A percentile compares a stretch with the other conserved stretches of the same genome.
Evolutionary conservation across 2,797 vertebrate species (phyloP).

Genomic region (Gymnoscopelus braueri): DNA sequence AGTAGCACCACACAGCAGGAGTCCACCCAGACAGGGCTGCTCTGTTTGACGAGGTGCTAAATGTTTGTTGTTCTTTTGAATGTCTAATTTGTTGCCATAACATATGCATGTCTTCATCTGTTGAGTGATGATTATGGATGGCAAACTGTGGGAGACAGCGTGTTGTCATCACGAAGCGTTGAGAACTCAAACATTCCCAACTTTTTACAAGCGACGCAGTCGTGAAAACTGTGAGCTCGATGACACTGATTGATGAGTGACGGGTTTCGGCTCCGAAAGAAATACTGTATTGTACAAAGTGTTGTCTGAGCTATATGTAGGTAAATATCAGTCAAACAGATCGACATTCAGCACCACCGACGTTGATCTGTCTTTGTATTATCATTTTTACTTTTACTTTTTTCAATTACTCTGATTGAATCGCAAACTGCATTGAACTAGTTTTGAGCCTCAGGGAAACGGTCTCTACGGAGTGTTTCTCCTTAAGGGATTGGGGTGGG

Average conservation of each 20-base stretch:
- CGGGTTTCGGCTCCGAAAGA: slow-evolving; percentile 25
- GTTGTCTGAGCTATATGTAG: too few species aligned
- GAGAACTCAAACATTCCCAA: slow-evolving; percentile 50
- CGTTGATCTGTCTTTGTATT: slow-evolving; percentile 29
- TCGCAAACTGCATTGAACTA: too few species aligned
- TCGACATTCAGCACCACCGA: slow-evolving; percentile 35
- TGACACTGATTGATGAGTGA: slow-evolving; percentile 51
- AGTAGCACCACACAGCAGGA: slow-evolving; percentile 66
- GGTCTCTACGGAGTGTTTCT: too few species aligned
- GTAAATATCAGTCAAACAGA: slow-evolving; percentile 2
- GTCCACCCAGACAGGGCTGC: slow-evolving; percentile 59
- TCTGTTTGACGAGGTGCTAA: slow-evolving; percentile 76
- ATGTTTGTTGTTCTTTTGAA: slow-evolving; percentile 74
- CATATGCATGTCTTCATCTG: slow-evolving; percentile 67
- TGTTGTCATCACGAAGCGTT: slow-evolving; percentile 53
- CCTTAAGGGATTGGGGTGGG: too few species aligned
- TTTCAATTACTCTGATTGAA: too few species aligned
- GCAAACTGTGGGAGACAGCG: slow-evolving; percentile 46
- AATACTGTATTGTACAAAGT: neutral
- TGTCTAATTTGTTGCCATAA: slow-evolving; percentile 73
- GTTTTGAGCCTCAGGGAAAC: too few species aligned
- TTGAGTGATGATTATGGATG: slow-evolving; percentile 63
- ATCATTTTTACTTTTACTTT: too few species aligned
- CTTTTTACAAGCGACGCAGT: slow-evolving; percentile 40
- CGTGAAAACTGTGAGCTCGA: slow-evolving; percentile 37